phyloP scores from a whole-genome alignment of 2,888 invertebrate species.

The Archips xylosteana region DNA sequence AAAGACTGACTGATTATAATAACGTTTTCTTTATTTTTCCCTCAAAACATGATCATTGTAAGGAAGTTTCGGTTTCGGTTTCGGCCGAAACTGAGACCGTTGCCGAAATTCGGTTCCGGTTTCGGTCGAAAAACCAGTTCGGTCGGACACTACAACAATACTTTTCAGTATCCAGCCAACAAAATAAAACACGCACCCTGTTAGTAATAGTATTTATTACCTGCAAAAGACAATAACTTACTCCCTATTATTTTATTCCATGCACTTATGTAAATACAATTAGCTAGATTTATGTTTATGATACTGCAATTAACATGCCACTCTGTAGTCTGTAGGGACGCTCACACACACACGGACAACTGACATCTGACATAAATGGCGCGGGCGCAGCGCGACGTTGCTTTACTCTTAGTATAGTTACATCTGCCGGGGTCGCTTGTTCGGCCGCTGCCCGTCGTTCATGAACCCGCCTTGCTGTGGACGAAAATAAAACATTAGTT shows the following conservation, averaged over 20 bases:
- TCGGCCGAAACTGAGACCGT: no score
- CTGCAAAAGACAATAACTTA: conserved; percentile 83
- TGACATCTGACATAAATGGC: conserved; percentile 64
- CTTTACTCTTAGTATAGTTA: conserved; percentile 56
- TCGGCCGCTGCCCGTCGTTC: conserved; percentile 83
- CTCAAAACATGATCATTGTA: no score
- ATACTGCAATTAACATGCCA: conserved; percentile 63
- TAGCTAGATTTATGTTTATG: conserved; percentile 74
- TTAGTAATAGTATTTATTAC: conserved; percentile 84
- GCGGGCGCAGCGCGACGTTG: conserved; percentile 44
- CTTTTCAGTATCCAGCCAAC: no score
- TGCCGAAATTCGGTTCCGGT: no score
- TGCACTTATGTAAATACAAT: conserved; percentile 85
- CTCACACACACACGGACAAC: conserved; percentile 76
- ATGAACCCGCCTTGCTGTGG: conserved; percentile 75
- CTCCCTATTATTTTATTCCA: conserved; percentile 70
- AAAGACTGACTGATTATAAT: no score
- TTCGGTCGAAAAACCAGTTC: no score
- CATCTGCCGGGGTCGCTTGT: conserved; percentile 81
- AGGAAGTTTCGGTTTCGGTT: no score
- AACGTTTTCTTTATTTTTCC: no score
- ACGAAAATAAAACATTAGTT: neutral
- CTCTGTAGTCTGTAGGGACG: conserved; percentile 71
- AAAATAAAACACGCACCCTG: conserved; percentile 54
- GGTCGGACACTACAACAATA: no score